Evolutionary conservation across 2,888 invertebrate species (phyloP), one percentile per base, ranked within the genome.

Genomic region (Cremastinae sp.): DNA sequence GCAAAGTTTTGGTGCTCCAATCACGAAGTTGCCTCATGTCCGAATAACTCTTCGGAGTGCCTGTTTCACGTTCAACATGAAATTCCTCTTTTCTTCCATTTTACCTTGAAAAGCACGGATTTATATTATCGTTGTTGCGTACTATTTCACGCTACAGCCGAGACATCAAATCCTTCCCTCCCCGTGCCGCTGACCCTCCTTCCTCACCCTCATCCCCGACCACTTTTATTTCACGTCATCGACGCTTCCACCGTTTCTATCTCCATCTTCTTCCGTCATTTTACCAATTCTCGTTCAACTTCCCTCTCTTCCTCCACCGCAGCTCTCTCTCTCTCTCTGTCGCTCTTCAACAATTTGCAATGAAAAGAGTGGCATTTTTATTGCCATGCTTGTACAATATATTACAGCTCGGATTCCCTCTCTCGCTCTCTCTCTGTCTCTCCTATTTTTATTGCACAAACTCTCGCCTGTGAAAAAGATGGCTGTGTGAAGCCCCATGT

Each of bases 1-100:
- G n/a, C 45, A 22, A 22, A 18, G 20, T 18, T 58, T 56, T 58
- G 65, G 58, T 43, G 58, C 56, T 58, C 56, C 65, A 72, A 72
- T 72, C 72, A 72, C 65, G 28, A 72, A 72, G 65, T 65, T 72
- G 34, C 22, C 58, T 49, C 14, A 43, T 22, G 14, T 58, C 65
- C 49, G 51, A 72, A 65, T 72, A 72, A 72, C 65, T 65, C 36
- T 49, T n/a, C 51, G 22, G 53, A 72, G 18, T 62, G 43, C 64
- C 64, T 64, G 62, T 74, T 58, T 9, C 20, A 61, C 56, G 18
- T 69, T 58, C 49, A 56, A 68, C 56, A 49, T 58, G 56, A 49
- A n/a, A n/a, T n/a, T n/a, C n/a, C n/a, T n/a, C n/a, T n/a, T n/a
- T 69, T 12, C 8, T 2, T 8, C 22, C 58, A 5, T 20, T 9